Evolutionary conservation across 1,140 invertebrate species (phyloP).

Genomic region (Drosophila equinoxialis): DNA sequence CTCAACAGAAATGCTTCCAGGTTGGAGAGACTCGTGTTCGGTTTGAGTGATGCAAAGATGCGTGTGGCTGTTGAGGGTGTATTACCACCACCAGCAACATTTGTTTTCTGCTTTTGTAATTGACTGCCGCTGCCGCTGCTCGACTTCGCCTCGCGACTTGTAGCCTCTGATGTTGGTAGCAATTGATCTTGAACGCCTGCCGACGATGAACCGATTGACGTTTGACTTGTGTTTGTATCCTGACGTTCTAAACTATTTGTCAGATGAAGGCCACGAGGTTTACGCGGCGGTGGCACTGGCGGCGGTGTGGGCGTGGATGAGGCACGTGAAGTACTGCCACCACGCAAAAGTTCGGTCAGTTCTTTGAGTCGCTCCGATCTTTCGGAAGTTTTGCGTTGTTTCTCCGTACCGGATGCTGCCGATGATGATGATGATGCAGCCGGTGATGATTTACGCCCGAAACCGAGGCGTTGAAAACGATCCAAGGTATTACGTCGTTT

Average conservation of each 20-base stretch:
- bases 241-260: conserved; percentile 57
- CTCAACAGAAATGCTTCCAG: conserved; percentile 77
- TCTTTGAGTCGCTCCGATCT: conserved; percentile 89
- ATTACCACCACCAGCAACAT: conserved; percentile 11
- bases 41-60: conserved; percentile 66
- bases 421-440: conserved; percentile 76
- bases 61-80: conserved; percentile 49
- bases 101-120: conserved; percentile 7
- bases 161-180: conserved; percentile 9
- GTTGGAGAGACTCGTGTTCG: conserved; percentile 82
- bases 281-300: conserved; percentile 80
- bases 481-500: conserved; percentile 87
- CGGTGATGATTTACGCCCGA: conserved; percentile 85
- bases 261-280: conserved; percentile 49
- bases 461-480: conserved; percentile 89
- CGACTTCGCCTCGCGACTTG: too few species aligned
- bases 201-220: conserved; percentile 12
- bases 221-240: conserved; percentile 56
- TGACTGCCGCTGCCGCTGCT: conserved; percentile 15
- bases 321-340: conserved; percentile 60
- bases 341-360: conserved; percentile 89
- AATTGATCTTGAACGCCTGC: too few species aligned
- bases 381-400: conserved; percentile 76
- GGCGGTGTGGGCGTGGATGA: conserved; percentile 82
- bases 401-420: conserved; percentile 40